Base-by-base conservation (phyloP, 2,888 invertebrate genomes). In the Megaustenia siamemsis region DNA sequence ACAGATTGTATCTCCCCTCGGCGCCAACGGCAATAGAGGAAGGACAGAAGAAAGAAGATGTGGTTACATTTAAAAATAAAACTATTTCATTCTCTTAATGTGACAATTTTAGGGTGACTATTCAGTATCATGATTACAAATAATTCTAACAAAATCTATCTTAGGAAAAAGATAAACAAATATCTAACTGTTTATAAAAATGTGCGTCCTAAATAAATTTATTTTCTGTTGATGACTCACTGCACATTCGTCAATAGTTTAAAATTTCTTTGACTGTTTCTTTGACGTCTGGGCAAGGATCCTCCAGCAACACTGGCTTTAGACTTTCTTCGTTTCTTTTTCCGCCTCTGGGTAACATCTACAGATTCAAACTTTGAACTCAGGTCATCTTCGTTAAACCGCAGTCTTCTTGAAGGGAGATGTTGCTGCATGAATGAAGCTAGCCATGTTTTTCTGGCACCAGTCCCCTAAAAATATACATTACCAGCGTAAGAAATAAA, bases 361-460 rank as follows among this genome's bases (percentile, higher is more conserved):
- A 90, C 81, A 18, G 86, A 76, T 43, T 88, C 82, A n/a, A 76
- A 63, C 71, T 87, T 89, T 35, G 86, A 53, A 40, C 88, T 84
- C 18, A 90, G 63, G 2, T 84, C 87, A 79, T 89, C 78, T 49
- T 89, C 89, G 40, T 88, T 90, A 10, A 84, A 63, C 12, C 32
- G 40, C 38, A 89, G 81, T 71, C 89, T 78, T 12, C 80, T 86
- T n/a, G 76, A 40, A 24, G 90, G 90, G 5, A 90, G 78, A 77
- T 86, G 86, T 69, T 87, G 81, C 80, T 87, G 83, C 43, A 90
- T 79, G 77, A 90, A 90, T 0, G 88, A 81, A 18, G 83, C 60
- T 4, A 83, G 53, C 83, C 83, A 83, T 21, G 38, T 66, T 53
- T 66, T 77, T 38, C 53, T 76, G 12, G 35, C 56, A 35, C 60